These are phyloP conservation scores for Capreolus pygargus DNA, from an alignment of 2,113 vertebrate genomes.

Conservation along the genomic window DNA sequence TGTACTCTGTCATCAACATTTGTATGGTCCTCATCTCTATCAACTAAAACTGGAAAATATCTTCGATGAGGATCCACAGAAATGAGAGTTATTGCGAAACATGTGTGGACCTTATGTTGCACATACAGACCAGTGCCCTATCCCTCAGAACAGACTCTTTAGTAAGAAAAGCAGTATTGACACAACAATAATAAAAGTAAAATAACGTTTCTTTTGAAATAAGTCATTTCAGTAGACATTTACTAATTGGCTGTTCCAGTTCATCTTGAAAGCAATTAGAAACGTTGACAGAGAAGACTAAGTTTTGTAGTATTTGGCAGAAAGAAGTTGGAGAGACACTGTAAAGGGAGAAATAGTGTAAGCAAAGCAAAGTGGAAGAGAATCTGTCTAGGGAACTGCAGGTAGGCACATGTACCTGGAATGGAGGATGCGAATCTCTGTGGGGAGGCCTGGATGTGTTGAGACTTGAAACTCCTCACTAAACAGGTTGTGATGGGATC, in stretches of 20 bases:
- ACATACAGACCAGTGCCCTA: fast-evolving
- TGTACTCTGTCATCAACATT: background rate
- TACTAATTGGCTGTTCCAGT: background rate
- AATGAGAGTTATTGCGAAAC: background rate
- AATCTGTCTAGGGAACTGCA: background rate
- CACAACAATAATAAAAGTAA: background rate
- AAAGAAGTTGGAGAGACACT: background rate
- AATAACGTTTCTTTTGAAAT: background rate
- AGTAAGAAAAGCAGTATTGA: background rate
- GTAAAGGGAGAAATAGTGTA: background rate
- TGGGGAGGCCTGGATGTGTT: background rate
- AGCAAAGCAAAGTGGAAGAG: background rate
- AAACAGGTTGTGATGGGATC: background rate
- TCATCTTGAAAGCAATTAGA: background rate
- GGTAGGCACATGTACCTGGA: background rate
- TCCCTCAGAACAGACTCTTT: background rate
- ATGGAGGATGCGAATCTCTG: background rate
- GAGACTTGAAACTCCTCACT: background rate
- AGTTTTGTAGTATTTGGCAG: background rate
- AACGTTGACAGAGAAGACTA: background rate
- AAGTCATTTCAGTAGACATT: background rate
- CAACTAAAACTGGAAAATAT: background rate
- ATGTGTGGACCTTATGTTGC: background rate
- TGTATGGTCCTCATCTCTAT: background rate
- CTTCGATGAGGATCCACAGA: background rate